phyloP scores from a whole-genome alignment of 2,113 vertebrate species.

The Saguinus imperator region DNA sequence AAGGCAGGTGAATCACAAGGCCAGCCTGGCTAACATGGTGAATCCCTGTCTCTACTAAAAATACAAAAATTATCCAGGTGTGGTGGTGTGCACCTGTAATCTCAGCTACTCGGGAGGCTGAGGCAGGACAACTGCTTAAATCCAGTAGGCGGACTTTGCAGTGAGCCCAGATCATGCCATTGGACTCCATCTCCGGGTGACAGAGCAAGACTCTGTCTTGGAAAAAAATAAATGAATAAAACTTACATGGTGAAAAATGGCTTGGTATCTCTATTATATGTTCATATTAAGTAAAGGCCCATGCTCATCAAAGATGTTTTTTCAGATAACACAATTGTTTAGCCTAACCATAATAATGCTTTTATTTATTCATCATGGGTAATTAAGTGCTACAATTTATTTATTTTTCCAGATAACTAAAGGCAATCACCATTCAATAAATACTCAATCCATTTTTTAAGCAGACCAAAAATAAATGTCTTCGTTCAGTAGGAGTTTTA shows the following conservation, averaged over 20 bases:
- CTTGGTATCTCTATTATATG: background rate
- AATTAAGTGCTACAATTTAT: background rate
- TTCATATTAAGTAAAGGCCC: background rate
- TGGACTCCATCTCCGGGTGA: too few species aligned
- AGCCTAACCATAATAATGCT: background rate
- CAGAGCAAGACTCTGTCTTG: too few species aligned
- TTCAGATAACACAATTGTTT: background rate
- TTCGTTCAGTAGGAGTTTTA: background rate
- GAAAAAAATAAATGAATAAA: background rate
- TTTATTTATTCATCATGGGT: background rate
- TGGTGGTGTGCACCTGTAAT: too few species aligned
- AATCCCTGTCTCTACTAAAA: too few species aligned
- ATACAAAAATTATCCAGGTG: too few species aligned
- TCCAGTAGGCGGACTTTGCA: too few species aligned
- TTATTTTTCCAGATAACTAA: constrained; percentile 7
- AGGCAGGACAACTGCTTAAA: too few species aligned
- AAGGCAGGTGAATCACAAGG: too few species aligned
- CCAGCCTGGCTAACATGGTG: too few species aligned
- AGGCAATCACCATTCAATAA: background rate
- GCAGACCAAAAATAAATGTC: background rate
- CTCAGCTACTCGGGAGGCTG: too few species aligned
- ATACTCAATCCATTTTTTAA: background rate
- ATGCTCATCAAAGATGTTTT: constrained; percentile 25
- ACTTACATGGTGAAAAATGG: background rate
- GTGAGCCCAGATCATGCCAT: too few species aligned